Conservation (phyloP, 2,113 vertebrate species). For the Tautogolabrus adspersus region DNA sequence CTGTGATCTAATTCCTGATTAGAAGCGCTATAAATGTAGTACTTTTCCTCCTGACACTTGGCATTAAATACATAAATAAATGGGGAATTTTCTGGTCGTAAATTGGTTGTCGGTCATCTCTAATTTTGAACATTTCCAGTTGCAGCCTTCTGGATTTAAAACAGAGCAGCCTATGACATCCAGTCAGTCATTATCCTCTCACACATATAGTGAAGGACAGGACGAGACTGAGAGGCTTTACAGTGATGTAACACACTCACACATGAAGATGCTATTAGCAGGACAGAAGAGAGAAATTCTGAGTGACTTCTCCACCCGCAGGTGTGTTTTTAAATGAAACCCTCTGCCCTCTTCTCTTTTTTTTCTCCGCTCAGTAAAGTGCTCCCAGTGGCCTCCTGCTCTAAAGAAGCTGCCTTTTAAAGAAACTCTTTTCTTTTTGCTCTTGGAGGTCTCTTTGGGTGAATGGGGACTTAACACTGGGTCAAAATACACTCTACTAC, state of each 20-base stretch:
- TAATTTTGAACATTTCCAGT: conserved; percentile 3
- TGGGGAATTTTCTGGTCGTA: background rate
- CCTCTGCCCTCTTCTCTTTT: background rate
- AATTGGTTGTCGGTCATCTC: background rate
- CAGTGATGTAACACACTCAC: conserved; percentile 58
- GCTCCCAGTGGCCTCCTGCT: background rate
- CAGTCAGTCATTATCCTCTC: conserved; percentile 61
- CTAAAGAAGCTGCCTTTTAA: conserved; percentile 3
- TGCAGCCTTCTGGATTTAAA: conserved; percentile 23
- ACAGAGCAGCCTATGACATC: conserved; percentile 63
- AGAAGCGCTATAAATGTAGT: too few species aligned
- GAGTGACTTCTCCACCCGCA: conserved; percentile 36
- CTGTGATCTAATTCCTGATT: too few species aligned
- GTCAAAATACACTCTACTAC: background rate
- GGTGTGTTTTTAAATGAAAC: conserved; percentile 46
- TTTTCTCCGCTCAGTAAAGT: conserved; percentile 8
- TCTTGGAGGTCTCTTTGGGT: conserved; percentile 12
- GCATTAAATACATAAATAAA: background rate
- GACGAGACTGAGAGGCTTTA: conserved; percentile 70
- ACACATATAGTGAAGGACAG: conserved; percentile 51
- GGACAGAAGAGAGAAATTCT: background rate
- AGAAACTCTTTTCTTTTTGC: background rate
- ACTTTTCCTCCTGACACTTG: too few species aligned
- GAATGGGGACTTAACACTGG: background rate
- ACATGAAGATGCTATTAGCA: conserved; percentile 32